Percentiles rank a stretch among this genome's conserved stretches.
These are phyloP conservation scores for Albula glossodonta DNA, from an alignment of 2,113 vertebrate species.

Conservation along the genomic window DNA sequence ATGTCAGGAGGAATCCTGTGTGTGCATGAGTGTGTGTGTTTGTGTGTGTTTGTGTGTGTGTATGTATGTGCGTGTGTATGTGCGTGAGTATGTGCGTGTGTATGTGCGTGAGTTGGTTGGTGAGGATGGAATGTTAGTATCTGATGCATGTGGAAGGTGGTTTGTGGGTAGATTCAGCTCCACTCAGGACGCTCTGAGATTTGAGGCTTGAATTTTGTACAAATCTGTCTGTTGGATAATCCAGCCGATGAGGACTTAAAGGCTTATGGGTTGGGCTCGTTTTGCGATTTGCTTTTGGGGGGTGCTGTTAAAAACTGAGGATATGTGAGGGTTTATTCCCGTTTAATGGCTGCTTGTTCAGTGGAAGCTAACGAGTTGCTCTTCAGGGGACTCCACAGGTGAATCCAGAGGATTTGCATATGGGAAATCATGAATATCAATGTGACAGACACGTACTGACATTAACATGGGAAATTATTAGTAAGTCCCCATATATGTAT, in stretches of 20 bases:
- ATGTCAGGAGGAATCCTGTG: not conserved
- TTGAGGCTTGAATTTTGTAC: constrained; percentile 26
- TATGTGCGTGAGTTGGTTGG: no score
- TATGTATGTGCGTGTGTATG: no score
- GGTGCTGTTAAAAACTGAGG: constrained; percentile 14
- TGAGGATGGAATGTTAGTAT: not conserved
- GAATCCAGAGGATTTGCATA: no score
- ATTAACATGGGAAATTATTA: no score
- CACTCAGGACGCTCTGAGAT: constrained; percentile 18
- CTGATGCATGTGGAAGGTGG: not conserved
- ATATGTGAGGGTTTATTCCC: no score
- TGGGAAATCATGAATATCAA: not conserved
- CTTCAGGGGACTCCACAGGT: no score
- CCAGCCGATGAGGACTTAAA: constrained; percentile 40
- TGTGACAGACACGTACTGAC: not conserved
- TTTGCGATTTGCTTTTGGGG: constrained; percentile 13
- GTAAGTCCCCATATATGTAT: no score
- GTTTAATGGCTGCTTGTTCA: no score
- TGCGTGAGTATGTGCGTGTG: no score
- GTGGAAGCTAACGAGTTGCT: no score
- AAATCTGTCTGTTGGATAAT: constrained; percentile 33
- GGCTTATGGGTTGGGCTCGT: constrained; percentile 24
- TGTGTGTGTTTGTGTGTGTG: no score
- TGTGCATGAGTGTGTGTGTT: no score
- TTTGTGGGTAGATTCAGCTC: not conserved